A percentile compares a stretch with the other conserved stretches of the same genome.
Conservation (phyloP, 2,113 vertebrate genomes). For the Prietella phreatophila region DNA sequence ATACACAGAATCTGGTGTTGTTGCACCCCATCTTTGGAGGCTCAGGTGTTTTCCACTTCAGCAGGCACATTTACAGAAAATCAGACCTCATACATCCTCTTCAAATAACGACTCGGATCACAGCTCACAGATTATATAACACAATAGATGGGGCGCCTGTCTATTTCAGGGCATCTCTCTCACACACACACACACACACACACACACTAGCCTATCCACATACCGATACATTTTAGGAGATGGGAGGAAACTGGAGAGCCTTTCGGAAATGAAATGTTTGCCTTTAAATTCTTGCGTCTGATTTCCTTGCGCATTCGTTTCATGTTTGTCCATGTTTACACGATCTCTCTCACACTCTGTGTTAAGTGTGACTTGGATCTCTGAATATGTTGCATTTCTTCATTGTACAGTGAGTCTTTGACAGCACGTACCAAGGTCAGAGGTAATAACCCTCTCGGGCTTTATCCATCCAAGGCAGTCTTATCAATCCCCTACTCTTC, state of each 20-base stretch:
- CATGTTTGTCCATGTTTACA: no score
- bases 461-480: background rate
- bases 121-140: constrained; percentile 12
- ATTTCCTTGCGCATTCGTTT: background rate
- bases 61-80: background rate
- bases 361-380: background rate
- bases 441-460: background rate
- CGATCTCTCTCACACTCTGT: background rate
- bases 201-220: background rate
- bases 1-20: background rate
- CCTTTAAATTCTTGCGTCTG: background rate
- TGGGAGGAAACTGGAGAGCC: background rate
- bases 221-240: background rate
- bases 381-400: background rate
- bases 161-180: constrained; percentile 8
- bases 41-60: background rate
- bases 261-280: background rate
- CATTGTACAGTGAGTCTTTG: background rate
- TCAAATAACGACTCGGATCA: background rate
- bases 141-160: background rate
- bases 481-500: background rate
- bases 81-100: background rate
- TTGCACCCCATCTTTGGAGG: background rate
- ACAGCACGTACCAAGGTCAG: background rate
- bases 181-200: constrained; percentile 29